phyloP scores from a whole-genome alignment of 2,113 vertebrate genomes.

The Microtus pennsylvanicus region DNA sequence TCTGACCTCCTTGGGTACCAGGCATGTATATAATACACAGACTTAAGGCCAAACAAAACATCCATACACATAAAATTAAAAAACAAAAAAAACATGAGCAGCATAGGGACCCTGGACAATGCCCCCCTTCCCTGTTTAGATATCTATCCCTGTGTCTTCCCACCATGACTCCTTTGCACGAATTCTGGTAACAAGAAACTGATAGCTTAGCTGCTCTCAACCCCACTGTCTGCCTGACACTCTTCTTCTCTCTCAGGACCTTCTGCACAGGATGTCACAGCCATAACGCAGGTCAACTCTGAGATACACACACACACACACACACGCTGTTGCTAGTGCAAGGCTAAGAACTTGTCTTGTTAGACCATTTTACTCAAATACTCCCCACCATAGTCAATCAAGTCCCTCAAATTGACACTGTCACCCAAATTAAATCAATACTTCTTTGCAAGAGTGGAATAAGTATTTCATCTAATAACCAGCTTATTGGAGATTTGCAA shows the following conservation, averaged over 20 bases:
- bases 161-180: background rate
- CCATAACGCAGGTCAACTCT: background rate
- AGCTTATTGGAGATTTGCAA: slow-evolving; percentile 44
- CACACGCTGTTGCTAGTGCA: too few relatives aligned
- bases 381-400: slow-evolving; percentile 32
- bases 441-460: slow-evolving; percentile 1
- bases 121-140: background rate
- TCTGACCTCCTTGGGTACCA: background rate
- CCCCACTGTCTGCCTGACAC: background rate
- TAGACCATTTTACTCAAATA: background rate
- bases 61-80: background rate
- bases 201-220: background rate
- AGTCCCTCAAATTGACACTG: slow-evolving; percentile 42
- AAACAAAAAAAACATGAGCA: background rate
- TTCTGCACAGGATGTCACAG: background rate
- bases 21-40: background rate
- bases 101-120: background rate
- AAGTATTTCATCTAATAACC: slow-evolving; percentile 65
- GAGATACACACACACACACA: slow-evolving; percentile 13
- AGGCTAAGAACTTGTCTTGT: slow-evolving; percentile 31
- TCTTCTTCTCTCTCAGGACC: background rate
- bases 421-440: slow-evolving; percentile 67
- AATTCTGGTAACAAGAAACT: background rate
- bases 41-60: background rate
- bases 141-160: too few relatives aligned